A percentile compares a stretch with the other conserved stretches of the same genome.
Conservation (phyloP, 2,797 vertebrate genomes). For the Enteromius paludinosus region DNA sequence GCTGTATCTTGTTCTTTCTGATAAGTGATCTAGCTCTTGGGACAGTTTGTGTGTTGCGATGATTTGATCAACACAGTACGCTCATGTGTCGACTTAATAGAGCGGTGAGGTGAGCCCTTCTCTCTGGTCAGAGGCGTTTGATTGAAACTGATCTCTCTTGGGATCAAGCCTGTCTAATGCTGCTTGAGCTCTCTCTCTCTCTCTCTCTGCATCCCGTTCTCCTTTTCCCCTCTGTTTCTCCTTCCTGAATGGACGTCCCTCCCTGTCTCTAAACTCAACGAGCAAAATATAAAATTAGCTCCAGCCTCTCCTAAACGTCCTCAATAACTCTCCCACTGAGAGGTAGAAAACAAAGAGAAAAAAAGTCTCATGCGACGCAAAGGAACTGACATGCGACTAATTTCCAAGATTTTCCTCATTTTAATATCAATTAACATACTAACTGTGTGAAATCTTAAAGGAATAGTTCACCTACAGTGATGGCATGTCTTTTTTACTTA, state of each 20-base stretch:
- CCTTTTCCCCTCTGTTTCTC: slow-evolving; percentile 41
- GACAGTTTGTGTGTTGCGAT: slow-evolving; percentile 62
- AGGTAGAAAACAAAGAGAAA: slow-evolving; percentile 23
- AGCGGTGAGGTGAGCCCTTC: slow-evolving; percentile 69
- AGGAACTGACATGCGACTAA: not conserved
- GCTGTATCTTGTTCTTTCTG: slow-evolving; percentile 54
- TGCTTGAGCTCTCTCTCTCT: slow-evolving; percentile 54
- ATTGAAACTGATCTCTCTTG: slow-evolving; percentile 79
- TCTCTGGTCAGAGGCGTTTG: slow-evolving; percentile 74
- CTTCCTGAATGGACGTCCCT: slow-evolving; percentile 13
- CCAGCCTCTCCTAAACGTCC: slow-evolving; percentile 36
- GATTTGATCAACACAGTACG: slow-evolving; percentile 74
- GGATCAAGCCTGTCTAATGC: slow-evolving; percentile 61
- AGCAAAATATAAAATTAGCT: slow-evolving; percentile 56
- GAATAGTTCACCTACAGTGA: not conserved
- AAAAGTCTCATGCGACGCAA: not conserved
- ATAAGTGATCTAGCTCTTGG: slow-evolving; percentile 57
- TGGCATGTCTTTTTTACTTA: not conserved
- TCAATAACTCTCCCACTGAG: slow-evolving; percentile 39
- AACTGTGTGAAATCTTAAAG: slow-evolving; percentile 7
- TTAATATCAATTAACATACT: slow-evolving; percentile 6
- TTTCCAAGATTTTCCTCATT: slow-evolving; percentile 2
- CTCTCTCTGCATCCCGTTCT: slow-evolving; percentile 13
- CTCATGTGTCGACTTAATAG: slow-evolving; percentile 74
- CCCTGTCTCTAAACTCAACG: slow-evolving; percentile 37